Conservation (phyloP, 2,113 vertebrate species). For the Odontesthes bonariensis region DNA sequence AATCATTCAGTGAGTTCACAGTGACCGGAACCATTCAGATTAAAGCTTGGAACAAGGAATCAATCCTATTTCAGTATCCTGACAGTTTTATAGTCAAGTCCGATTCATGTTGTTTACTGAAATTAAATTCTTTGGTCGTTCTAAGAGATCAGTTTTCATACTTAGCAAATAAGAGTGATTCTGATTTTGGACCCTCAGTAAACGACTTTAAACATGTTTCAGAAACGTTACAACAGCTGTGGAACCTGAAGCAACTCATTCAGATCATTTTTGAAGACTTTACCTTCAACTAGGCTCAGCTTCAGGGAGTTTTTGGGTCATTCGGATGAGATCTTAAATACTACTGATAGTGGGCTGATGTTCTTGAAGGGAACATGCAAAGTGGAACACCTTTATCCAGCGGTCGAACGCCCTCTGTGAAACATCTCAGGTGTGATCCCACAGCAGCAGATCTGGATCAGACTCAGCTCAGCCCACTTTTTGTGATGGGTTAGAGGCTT, state of each 20-base stretch:
- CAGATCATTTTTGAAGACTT: background rate
- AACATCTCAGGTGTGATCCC: background rate
- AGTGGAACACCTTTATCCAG: too few relatives aligned
- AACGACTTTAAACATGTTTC: background rate
- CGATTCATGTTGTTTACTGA: background rate
- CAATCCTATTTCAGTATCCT: too few relatives aligned
- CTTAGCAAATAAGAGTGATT: background rate
- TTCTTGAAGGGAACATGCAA: too few relatives aligned
- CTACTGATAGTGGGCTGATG: too few relatives aligned
- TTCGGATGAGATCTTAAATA: background rate
- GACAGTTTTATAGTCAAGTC: too few relatives aligned
- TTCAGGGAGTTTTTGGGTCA: background rate
- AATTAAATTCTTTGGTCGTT: background rate
- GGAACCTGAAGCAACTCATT: background rate
- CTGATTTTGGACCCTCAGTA: background rate
- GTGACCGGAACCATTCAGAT: background rate
- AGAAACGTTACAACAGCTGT: background rate
- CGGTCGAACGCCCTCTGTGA: background rate
- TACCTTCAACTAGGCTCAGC: background rate
- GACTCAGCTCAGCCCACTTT: background rate
- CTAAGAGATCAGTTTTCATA: background rate
- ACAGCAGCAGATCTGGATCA: background rate
- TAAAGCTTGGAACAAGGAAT: background rate
- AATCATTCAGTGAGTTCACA: background rate
- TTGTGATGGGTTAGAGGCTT: background rate